Conservation (phyloP, 2,888 invertebrate genomes). For the Nemapogon koenigi region DNA sequence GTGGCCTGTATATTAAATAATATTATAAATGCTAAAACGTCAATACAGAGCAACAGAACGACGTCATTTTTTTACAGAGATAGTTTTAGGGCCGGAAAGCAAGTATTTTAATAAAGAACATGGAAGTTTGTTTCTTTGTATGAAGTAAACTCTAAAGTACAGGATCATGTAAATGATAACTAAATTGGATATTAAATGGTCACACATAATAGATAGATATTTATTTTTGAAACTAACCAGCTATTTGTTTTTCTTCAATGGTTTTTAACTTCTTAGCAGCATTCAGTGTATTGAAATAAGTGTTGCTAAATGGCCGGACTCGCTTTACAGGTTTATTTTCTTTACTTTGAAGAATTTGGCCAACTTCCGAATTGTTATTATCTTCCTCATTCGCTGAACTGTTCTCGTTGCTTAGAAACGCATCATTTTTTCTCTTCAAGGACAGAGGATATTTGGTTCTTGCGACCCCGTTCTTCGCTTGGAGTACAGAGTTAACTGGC, state of each 20-base stretch:
- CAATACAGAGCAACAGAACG: too few relatives aligned
- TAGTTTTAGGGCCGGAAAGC: too few relatives aligned
- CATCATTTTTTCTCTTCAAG: constrained; percentile 50
- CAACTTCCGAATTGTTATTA: constrained; percentile 24
- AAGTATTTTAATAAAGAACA: constrained; percentile 1
- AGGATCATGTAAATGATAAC: background rate
- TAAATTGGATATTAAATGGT: background rate
- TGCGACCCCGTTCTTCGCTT: constrained; percentile 50
- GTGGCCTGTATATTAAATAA: too few relatives aligned
- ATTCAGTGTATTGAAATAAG: constrained; percentile 43
- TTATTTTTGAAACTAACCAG: too few relatives aligned
- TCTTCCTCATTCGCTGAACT: constrained; percentile 21
- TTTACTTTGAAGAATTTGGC: constrained; percentile 32
- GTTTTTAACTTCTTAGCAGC: constrained; percentile 52
- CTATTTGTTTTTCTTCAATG: constrained; percentile 26
- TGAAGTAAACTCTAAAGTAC: background rate
- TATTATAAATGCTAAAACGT: too few relatives aligned
- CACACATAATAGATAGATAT: too few relatives aligned
- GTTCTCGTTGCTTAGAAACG: constrained; percentile 40
- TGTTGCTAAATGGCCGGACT: constrained; percentile 37
- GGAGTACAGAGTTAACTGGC: constrained; percentile 54
- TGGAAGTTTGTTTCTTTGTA: background rate
- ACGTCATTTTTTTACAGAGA: too few relatives aligned
- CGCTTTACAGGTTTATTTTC: constrained; percentile 50
- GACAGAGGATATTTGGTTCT: constrained; percentile 50